Conservation (phyloP, 2,888 invertebrate genomes). For the Trichopria drosophilae region DNA sequence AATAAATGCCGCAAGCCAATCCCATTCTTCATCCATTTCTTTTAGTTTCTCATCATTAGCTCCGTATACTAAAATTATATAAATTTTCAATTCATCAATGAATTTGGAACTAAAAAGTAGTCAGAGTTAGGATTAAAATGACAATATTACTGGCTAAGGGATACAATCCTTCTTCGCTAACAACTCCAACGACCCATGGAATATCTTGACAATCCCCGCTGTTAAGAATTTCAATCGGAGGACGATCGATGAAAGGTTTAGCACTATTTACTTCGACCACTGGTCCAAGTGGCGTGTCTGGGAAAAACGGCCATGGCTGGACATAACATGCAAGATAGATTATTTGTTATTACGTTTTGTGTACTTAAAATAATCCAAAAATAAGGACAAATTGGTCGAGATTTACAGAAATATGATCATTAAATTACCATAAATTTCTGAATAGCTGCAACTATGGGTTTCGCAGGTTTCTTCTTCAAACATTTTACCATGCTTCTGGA, state of each 20-base stretch:
- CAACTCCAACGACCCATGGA: slow-evolving; percentile 72
- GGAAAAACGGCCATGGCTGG: slow-evolving; percentile 66
- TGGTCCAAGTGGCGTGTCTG: slow-evolving; percentile 75
- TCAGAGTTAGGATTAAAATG: background rate
- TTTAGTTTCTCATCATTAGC: slow-evolving; percentile 58
- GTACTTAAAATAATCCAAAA: no score
- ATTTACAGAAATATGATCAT: background rate
- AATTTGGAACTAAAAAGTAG: slow-evolving; percentile 3
- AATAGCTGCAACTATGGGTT: slow-evolving; percentile 64
- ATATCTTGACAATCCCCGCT: slow-evolving; percentile 66
- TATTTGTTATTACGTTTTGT: background rate
- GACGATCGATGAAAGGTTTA: slow-evolving; percentile 68
- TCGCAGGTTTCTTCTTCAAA: slow-evolving; percentile 65
- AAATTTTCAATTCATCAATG: background rate
- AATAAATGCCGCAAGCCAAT: slow-evolving; percentile 64
- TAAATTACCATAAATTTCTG: slow-evolving; percentile 63
- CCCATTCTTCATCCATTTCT: slow-evolving; percentile 64
- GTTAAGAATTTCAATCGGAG: slow-evolving; percentile 67
- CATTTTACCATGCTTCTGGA: slow-evolving; percentile 66
- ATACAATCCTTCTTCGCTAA: slow-evolving; percentile 74
- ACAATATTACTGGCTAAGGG: slow-evolving; percentile 66
- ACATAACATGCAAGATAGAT: slow-evolving; percentile 34
- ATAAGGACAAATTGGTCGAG: background rate
- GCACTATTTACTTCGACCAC: slow-evolving; percentile 66
- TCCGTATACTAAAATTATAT: slow-evolving; percentile 47